Evolutionary conservation across 2,113 vertebrate genomes (phyloP).

Genomic region (Nansenia antarctica): DNA sequence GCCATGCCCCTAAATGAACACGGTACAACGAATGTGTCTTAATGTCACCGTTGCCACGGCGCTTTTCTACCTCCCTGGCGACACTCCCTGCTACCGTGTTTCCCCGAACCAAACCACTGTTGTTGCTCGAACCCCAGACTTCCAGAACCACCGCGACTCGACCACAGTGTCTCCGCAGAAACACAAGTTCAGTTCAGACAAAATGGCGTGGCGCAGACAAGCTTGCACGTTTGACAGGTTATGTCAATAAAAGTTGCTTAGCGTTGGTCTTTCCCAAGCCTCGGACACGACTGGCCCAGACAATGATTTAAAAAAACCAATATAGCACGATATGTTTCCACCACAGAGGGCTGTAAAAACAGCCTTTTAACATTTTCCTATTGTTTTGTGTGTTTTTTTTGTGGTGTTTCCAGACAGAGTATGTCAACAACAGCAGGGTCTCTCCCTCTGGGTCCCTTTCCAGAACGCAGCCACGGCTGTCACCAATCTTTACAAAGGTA

Average conservation of each 20-base stretch:
- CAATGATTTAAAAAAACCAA: background rate
- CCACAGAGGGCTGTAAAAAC: no score
- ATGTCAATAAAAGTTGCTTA: background rate
- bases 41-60: no score
- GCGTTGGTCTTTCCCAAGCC: no score
- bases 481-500: constrained; percentile 98
- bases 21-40: no score
- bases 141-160: no score
- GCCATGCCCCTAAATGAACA: no score
- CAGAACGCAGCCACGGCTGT: constrained; percentile 98
- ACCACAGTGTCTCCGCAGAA: background rate
- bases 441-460: constrained; percentile 97
- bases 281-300: background rate
- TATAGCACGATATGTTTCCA: background rate
- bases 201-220: constrained; percentile 40
- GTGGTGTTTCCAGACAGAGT: constrained; percentile 86
- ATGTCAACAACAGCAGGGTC: constrained; percentile 97
- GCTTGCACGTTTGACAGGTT: background rate
- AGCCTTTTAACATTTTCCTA: background rate
- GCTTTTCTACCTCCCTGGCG: no score
- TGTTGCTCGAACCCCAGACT: no score
- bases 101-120: no score
- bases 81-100: no score
- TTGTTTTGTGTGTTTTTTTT: no score
- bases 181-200: constrained; percentile 30